phyloP scores from a whole-genome alignment of 2,113 vertebrate genomes.

The Oncorhynchus mykiss region DNA sequence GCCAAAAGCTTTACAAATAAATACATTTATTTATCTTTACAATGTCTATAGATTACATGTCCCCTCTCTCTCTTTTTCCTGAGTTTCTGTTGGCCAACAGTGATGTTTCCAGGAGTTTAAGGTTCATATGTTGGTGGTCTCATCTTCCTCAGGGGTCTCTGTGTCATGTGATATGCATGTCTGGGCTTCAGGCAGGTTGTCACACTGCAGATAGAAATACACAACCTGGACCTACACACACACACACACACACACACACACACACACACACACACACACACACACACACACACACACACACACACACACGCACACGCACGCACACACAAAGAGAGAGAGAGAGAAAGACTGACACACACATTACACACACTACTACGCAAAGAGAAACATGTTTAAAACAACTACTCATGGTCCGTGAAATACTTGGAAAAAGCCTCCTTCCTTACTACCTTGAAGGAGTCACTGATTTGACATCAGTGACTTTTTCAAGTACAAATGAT shows the following conservation, averaged over 20 bases:
- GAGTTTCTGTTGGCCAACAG: background rate
- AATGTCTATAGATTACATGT: background rate
- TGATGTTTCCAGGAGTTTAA: conserved; percentile 4
- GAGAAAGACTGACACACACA: too few relatives aligned
- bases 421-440: too few relatives aligned
- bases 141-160: conserved; percentile 50
- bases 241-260: conserved; percentile 19
- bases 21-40: background rate
- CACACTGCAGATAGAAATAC: conserved; percentile 69
- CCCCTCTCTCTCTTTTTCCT: too few relatives aligned
- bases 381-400: too few relatives aligned
- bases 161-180: conserved; percentile 58
- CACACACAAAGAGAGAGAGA: background rate
- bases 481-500: too few relatives aligned
- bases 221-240: conserved; percentile 71
- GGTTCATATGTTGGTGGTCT: conserved; percentile 62
- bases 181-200: conserved; percentile 63
- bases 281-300: background rate
- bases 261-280: background rate
- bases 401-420: too few relatives aligned
- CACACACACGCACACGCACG: conserved; percentile 23
- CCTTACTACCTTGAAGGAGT: too few relatives aligned
- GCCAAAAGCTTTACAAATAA: too few relatives aligned
- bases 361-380: too few relatives aligned
- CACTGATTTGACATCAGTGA: too few relatives aligned